Evolutionary conservation across 2,797 vertebrate genomes (phyloP).

Genomic region (Triplophysa bombifrons): DNA sequence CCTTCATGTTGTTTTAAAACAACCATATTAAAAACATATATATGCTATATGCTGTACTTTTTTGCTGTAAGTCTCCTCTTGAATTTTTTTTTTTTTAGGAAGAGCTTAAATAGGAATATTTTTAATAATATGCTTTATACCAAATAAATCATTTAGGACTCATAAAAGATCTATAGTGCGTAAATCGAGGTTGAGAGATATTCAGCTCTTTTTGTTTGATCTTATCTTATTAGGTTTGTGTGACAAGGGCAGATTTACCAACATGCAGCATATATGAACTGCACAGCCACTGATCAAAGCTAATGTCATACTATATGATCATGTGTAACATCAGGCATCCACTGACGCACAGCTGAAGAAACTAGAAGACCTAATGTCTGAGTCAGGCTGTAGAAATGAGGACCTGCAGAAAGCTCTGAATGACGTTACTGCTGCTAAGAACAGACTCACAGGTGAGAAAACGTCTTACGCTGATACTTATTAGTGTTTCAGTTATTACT

Average conservation of each 20-base stretch:
- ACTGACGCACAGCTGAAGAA: slow-evolving; percentile 79
- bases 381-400: slow-evolving; percentile 76
- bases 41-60: too few relatives aligned
- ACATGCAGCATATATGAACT: background rate
- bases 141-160: background rate
- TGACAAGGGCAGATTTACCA: slow-evolving; percentile 10
- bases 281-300: slow-evolving; percentile 20
- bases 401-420: slow-evolving; percentile 78
- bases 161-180: background rate
- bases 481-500: background rate
- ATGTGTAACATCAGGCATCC: slow-evolving; percentile 64
- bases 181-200: background rate
- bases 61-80: too few relatives aligned
- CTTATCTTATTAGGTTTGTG: slow-evolving; percentile 7
- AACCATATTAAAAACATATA: too few relatives aligned
- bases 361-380: slow-evolving; percentile 78
- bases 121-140: background rate
- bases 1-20: too few relatives aligned
- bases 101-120: background rate
- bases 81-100: too few relatives aligned
- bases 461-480: background rate
- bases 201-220: background rate
- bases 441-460: slow-evolving; percentile 76
- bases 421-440: slow-evolving; percentile 76
- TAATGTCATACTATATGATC: slow-evolving; percentile 29